Evolutionary conservation across 2,113 vertebrate genomes (phyloP), one percentile per base, ranked within the genome.

Genomic region (Corvus moneduloides): DNA sequence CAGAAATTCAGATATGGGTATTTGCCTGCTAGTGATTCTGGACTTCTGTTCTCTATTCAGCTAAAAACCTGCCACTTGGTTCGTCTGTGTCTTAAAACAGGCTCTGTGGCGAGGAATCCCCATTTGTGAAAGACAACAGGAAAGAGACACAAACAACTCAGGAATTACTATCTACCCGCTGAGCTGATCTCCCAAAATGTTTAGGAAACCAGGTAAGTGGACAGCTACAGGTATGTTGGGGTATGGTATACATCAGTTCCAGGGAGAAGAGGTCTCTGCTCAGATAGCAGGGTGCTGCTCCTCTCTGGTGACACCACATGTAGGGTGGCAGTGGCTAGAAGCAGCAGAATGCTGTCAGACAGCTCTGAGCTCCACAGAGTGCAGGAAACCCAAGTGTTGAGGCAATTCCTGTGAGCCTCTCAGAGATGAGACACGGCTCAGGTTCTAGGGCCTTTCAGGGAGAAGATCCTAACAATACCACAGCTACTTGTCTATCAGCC

Each of bases 361-460:
- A 55, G 73, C 78, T 90, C 82, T 62, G 64, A 78, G 69, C n/a
- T 62, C 15, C 64, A 0, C 9, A 32, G 27, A 51, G 10, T 52
- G 33, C 46, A 81, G 41, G 37, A 92, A 81, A 81, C 15, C 13
- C 44, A 64, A 59, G 21, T n/a, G 39, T 39, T 61, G 49, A 69
- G n/a, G 41, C 61, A 79, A 17, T 24, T 79, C 49, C 43, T 30
- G 46, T 52, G 41, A 93, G n/a, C 3, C 7, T 23, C 46, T 78
- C 49, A 43, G 37, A 39, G 33, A 1, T 39, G 43, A 79, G 48
- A 48, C 24, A 52, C 0, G 0, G 56, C 30, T 83, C 51, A 79
- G 35, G 21, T 88, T 71, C 71, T 12, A 82, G 14, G 27, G 67
- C 16, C 37, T 72, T 72, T 49, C n/a, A n/a, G 16, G 12, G 37